phyloP scores from a whole-genome alignment of 2,113 vertebrate species.

The Caracal caracal region DNA sequence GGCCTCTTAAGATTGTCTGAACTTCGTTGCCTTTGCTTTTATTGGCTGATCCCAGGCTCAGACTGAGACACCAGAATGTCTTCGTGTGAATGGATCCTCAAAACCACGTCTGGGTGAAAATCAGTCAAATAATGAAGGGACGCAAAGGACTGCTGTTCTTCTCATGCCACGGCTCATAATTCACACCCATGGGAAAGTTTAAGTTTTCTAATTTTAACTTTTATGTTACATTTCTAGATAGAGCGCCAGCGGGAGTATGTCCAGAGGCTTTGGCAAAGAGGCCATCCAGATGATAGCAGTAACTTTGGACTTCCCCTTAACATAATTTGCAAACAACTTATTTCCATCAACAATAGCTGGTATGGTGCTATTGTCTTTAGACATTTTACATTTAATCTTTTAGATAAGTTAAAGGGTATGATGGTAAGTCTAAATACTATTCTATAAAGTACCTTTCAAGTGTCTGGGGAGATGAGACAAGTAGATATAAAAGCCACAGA shows the following conservation, averaged over 20 bases:
- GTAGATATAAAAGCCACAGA: not conserved
- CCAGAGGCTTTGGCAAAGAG: constrained; percentile 81
- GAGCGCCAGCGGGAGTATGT: constrained; percentile 85
- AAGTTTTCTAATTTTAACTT: constrained; percentile 54
- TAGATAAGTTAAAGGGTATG: not conserved
- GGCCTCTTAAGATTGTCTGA: not conserved
- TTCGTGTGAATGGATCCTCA: not conserved
- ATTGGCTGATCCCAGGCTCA: not conserved
- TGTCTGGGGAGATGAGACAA: not conserved
- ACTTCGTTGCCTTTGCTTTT: not conserved
- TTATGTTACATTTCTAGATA: constrained; percentile 81
- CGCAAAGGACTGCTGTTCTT: not conserved
- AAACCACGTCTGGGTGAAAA: constrained; percentile 12
- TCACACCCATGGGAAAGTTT: not conserved
- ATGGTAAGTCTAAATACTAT: not conserved
- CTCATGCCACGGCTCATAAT: not conserved
- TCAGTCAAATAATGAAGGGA: not conserved
- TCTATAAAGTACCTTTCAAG: not conserved
- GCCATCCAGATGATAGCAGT: constrained; percentile 52
- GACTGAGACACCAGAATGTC: not conserved
- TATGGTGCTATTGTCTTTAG: constrained; percentile 60
- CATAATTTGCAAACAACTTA: constrained; percentile 83
- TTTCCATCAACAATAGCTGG: constrained; percentile 86
- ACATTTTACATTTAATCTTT: constrained; percentile 36
- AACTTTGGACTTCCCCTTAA: constrained; percentile 86